Evolutionary conservation across 2,797 vertebrate species (phyloP).

Genomic region (Bradypodion ventrale): DNA sequence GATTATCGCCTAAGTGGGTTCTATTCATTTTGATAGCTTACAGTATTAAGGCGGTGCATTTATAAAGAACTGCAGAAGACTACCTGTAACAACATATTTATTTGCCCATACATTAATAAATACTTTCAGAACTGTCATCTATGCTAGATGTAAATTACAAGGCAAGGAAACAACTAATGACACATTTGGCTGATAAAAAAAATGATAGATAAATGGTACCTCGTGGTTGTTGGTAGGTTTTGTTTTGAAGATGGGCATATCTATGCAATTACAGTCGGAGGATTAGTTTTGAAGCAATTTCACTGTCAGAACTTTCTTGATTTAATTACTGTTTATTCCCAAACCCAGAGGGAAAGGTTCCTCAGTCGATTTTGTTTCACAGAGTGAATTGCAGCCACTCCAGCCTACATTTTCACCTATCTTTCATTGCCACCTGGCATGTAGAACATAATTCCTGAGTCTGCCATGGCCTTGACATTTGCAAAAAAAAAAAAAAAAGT

Average conservation of each 20-base stretch:
- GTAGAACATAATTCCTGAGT: not conserved
- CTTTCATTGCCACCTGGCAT: conserved; percentile 1
- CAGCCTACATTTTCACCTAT: not conserved
- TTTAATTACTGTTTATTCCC: conserved; percentile 62
- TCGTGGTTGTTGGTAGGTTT: conserved; percentile 22
- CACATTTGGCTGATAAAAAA: conserved; percentile 44
- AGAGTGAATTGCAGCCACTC: not conserved
- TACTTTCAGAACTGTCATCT: conserved; percentile 19
- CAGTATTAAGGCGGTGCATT: not conserved
- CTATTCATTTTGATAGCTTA: not conserved
- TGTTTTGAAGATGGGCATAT: conserved; percentile 42
- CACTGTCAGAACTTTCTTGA: conserved; percentile 42
- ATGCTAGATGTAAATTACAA: not conserved
- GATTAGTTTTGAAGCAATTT: conserved; percentile 53
- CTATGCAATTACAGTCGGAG: conserved; percentile 39
- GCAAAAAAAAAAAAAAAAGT: too few relatives aligned
- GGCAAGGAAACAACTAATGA: conserved; percentile 24
- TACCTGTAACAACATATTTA: not conserved
- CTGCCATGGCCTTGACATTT: not conserved
- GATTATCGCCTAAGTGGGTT: conserved; percentile 9
- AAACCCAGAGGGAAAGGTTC: conserved; percentile 18
- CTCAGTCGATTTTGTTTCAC: not conserved
- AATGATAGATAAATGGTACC: conserved; percentile 42
- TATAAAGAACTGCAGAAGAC: accelerated
- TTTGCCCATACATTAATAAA: not conserved